A percentile compares a stretch with the other conserved stretches of the same genome.
phyloP scores from a whole-genome alignment of 2,888 invertebrate species.

The Ectobius pallidus region DNA sequence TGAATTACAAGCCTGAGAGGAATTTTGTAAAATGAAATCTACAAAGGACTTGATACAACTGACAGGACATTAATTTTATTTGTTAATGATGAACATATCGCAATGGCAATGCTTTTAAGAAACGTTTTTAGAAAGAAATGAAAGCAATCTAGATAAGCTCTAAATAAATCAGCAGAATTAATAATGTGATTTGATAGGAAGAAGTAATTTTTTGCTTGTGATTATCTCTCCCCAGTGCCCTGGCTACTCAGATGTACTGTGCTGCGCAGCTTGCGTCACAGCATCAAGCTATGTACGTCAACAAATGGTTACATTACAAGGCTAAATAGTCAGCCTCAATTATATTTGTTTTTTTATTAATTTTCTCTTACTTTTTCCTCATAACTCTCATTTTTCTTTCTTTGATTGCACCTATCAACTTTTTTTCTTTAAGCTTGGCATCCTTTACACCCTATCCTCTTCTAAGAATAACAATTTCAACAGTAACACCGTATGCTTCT shows the following conservation, averaged over 20 bases:
- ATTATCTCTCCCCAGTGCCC: constrained; percentile 84
- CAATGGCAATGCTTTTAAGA: too few species aligned
- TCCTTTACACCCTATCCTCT: not conserved
- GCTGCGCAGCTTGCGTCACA: constrained; percentile 89
- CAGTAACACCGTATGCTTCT: constrained; percentile 32
- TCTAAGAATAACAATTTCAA: constrained; percentile 43
- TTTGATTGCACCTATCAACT: constrained; percentile 37
- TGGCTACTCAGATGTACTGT: constrained; percentile 96
- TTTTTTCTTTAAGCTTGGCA: constrained; percentile 11
- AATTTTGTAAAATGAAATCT: too few species aligned
- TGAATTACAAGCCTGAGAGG: too few species aligned
- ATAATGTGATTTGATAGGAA: constrained; percentile 16
- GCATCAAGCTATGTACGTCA: constrained; percentile 92
- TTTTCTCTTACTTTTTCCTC: constrained; percentile 30
- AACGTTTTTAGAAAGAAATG: too few species aligned
- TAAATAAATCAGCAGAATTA: constrained; percentile 5
- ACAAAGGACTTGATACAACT: too few species aligned
- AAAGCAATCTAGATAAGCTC: too few species aligned
- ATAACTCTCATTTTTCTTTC: constrained; percentile 34
- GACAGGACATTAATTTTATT: too few species aligned
- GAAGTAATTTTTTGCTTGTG: constrained; percentile 42
- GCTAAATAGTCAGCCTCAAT: constrained; percentile 19
- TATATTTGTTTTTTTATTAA: constrained; percentile 32
- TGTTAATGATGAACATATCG: too few species aligned
- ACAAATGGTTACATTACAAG: constrained; percentile 12